These are phyloP conservation scores for Agrilus mali DNA, from an alignment of 2,888 invertebrate species.

Conservation along the genomic window DNA sequence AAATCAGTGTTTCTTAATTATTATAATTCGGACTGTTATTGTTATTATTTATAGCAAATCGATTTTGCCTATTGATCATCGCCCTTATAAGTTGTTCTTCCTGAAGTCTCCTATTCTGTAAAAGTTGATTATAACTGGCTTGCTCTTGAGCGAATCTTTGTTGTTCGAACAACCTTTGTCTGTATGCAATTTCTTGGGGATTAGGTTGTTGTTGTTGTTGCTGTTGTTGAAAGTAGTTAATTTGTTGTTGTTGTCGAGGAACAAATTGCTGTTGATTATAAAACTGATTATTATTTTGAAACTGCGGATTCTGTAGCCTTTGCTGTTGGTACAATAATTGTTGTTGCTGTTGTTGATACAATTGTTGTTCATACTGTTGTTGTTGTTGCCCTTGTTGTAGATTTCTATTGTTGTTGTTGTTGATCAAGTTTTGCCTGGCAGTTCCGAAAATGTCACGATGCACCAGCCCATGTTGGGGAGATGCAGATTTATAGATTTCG, in stretches of 20 bases:
- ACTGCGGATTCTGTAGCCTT: conserved; percentile 16
- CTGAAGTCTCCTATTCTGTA: conserved; percentile 19
- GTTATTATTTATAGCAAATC: conserved; percentile 21
- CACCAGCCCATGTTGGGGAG: conserved; percentile 14
- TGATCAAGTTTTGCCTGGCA: too few relatives aligned
- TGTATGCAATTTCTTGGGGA: conserved; percentile 14
- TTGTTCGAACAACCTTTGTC: conserved; percentile 15
- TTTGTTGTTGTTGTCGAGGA: conserved; percentile 13
- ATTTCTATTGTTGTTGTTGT: not conserved
- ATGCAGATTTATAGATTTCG: conserved; percentile 9
- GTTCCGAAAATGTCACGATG: conserved; percentile 14
- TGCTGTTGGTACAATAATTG: conserved; percentile 18
- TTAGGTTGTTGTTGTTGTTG: conserved; percentile 9
- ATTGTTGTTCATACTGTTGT: conserved; percentile 11
- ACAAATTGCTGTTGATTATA: conserved; percentile 7
- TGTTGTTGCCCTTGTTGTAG: not conserved
- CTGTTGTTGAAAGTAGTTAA: conserved; percentile 11
- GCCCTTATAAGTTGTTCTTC: conserved; percentile 21
- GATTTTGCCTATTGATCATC: conserved; percentile 24
- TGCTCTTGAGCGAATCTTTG: conserved; percentile 21
- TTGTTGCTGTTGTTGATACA: conserved; percentile 17
- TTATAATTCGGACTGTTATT: conserved; percentile 3
- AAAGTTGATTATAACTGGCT: conserved; percentile 18
- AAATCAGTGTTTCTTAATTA: too few relatives aligned
- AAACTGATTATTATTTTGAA: conserved; percentile 10